These are phyloP conservation scores for Bactericera cockerelli DNA, from an alignment of 1,140 invertebrate genomes.

Conservation along the genomic window DNA sequence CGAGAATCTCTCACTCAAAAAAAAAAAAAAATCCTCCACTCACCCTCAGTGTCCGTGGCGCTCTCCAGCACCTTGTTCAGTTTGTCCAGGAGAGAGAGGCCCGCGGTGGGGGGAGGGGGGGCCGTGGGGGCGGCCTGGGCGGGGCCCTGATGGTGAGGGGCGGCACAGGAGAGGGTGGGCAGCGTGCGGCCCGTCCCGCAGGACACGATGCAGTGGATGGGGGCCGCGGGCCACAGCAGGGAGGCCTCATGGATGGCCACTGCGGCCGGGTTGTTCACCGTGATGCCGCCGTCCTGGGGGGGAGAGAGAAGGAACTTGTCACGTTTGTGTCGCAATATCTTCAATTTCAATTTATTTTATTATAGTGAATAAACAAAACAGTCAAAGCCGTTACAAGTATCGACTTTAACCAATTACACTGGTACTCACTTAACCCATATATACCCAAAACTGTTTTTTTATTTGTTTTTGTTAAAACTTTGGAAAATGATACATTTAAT, in stretches of 20 bases:
- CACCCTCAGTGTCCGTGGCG: constrained; percentile 79
- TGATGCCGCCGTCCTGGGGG: constrained; percentile 59
- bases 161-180: constrained; percentile 25
- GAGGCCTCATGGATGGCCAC: constrained; percentile 78
- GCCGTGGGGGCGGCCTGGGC: constrained; percentile 15
- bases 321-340: too few species aligned
- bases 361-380: too few species aligned
- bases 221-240: constrained; percentile 63
- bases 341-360: too few species aligned
- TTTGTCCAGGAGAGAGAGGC: constrained; percentile 59
- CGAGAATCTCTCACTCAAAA: too few species aligned
- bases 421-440: too few species aligned
- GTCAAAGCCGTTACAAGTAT: too few species aligned
- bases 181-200: constrained; percentile 59
- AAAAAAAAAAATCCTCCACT: constrained; percentile 8
- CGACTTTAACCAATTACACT: too few species aligned
- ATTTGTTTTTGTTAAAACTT: too few species aligned
- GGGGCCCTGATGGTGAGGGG: constrained; percentile 17
- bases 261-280: constrained; percentile 82
- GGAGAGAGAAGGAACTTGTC: constrained; percentile 11
- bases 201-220: constrained; percentile 72
- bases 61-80: constrained; percentile 72
- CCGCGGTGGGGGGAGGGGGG: constrained; percentile 26
- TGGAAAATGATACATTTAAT: too few species aligned
- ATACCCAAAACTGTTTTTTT: too few species aligned